phyloP scores from a whole-genome alignment of 2,797 vertebrate species.

The Chiloscyllium punctatum region DNA sequence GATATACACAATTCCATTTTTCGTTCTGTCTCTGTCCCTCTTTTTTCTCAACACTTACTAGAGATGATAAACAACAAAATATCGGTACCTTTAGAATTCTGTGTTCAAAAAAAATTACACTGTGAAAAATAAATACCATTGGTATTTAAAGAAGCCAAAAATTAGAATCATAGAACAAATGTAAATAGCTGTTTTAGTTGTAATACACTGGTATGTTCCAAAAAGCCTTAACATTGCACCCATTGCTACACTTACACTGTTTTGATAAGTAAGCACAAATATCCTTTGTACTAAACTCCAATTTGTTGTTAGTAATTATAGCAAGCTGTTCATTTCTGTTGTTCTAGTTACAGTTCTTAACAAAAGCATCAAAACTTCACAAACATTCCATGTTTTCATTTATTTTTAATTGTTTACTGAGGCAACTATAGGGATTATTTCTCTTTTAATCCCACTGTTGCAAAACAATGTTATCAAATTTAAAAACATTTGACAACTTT shows the following conservation, averaged over 20 bases:
- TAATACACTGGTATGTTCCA: slow-evolving; percentile 25
- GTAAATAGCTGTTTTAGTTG: slow-evolving; percentile 35
- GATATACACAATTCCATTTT: slow-evolving; percentile 5
- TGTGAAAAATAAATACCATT: slow-evolving; percentile 36
- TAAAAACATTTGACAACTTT: slow-evolving; percentile 17
- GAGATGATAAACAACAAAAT: slow-evolving; percentile 27
- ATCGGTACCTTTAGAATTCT: slow-evolving; percentile 36
- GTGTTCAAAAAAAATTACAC: slow-evolving; percentile 25
- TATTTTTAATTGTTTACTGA: slow-evolving; percentile 20
- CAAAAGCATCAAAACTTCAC: not conserved
- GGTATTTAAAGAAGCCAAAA: slow-evolving; percentile 37
- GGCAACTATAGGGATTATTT: not conserved
- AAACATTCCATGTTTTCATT: slow-evolving; percentile 35
- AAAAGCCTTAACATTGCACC: slow-evolving; percentile 36
- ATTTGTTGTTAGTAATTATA: slow-evolving; percentile 28
- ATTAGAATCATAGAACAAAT: slow-evolving; percentile 30
- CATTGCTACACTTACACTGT: slow-evolving; percentile 36
- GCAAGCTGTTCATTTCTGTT: slow-evolving; percentile 35
- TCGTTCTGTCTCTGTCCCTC: not conserved
- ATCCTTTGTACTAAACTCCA: slow-evolving; percentile 24
- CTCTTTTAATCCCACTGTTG: not conserved
- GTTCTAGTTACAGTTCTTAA: not conserved
- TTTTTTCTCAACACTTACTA: not conserved
- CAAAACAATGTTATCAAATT: not conserved
- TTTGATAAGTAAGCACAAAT: slow-evolving; percentile 27